These are phyloP conservation scores for Leiothrix lutea DNA, from an alignment of 2,113 vertebrate genomes.

Conservation along the genomic window DNA sequence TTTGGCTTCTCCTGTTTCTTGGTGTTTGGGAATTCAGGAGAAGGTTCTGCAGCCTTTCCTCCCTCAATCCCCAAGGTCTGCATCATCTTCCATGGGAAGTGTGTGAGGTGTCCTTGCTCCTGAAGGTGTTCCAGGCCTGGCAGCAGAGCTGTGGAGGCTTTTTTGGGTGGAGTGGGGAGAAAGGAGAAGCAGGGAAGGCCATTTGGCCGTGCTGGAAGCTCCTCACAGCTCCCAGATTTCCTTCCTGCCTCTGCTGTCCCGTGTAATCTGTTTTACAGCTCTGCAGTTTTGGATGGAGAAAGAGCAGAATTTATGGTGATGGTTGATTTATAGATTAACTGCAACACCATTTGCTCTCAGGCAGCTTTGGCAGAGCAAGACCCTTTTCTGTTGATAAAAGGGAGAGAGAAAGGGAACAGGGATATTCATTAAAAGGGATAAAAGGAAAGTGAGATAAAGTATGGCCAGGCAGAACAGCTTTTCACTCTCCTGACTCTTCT, in stretches of 20 bases:
- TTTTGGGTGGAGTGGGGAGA: not conserved
- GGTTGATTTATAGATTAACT: slow-evolving; percentile 58
- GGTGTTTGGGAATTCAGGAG: not conserved
- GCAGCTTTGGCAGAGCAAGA: slow-evolving; percentile 56
- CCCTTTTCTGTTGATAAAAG: slow-evolving; percentile 46
- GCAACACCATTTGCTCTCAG: slow-evolving; percentile 37
- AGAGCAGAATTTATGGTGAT: slow-evolving; percentile 53
- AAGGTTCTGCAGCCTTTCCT: not conserved
- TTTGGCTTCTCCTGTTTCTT: not conserved
- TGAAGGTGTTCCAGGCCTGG: not conserved
- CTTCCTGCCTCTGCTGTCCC: slow-evolving; percentile 34
- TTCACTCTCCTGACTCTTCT: not conserved
- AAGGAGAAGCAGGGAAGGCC: not conserved
- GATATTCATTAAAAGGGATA: slow-evolving; percentile 36
- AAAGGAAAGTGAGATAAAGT: slow-evolving; percentile 20
- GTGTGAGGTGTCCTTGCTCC: not conserved
- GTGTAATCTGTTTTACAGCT: slow-evolving; percentile 45
- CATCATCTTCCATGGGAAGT: not conserved
- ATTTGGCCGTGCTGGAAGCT: not conserved
- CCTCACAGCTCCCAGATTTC: slow-evolving; percentile 37
- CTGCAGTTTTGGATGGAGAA: slow-evolving; percentile 37
- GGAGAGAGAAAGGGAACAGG: not conserved
- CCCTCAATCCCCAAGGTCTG: not conserved
- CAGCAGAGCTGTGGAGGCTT: not conserved
- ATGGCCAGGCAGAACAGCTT: slow-evolving; percentile 12